Percentiles rank a stretch among this genome's conserved stretches.
Conservation (phyloP, 2,888 invertebrate genomes). For the Chaetoderma sp. region DNA sequence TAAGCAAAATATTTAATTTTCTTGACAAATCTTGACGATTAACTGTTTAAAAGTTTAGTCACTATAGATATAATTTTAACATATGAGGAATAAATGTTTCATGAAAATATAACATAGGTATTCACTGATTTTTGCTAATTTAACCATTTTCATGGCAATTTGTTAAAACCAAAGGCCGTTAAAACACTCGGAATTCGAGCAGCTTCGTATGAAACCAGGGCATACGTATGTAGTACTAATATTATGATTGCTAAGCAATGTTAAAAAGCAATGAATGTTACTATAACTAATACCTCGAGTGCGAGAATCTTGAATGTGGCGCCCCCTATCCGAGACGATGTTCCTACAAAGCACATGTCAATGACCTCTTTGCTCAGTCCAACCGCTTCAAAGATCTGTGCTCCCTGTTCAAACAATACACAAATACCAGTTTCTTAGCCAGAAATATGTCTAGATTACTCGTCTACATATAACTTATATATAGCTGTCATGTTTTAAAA, state of each 20-base stretch:
- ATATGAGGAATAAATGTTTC: not conserved
- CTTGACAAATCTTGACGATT: too few species aligned
- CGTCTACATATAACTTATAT: not conserved
- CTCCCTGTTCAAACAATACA: slow-evolving; percentile 74
- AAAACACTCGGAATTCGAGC: too few species aligned
- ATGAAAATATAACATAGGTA: not conserved
- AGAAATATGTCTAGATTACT: not conserved
- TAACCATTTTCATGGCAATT: not conserved
- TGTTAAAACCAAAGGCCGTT: not conserved
- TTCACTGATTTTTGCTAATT: not conserved
- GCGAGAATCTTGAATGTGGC: slow-evolving; percentile 89
- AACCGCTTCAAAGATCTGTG: slow-evolving; percentile 99
- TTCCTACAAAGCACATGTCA: slow-evolving; percentile 89
- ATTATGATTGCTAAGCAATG: not conserved
- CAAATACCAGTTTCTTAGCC: too few species aligned
- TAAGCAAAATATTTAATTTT: too few species aligned
- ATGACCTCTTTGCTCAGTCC: slow-evolving; percentile 93
- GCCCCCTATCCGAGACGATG: slow-evolving; percentile 85
- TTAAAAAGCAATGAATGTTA: not conserved
- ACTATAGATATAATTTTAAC: too few species aligned
- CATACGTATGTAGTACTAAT: not conserved
- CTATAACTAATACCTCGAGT: slow-evolving; percentile 74
- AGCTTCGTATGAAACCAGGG: too few species aligned
- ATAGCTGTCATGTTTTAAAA: not conserved
- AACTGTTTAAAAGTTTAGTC: too few species aligned